Evolutionary conservation across 1,140 invertebrate genomes (phyloP).

Genomic region (Neodiprion lecontei): DNA sequence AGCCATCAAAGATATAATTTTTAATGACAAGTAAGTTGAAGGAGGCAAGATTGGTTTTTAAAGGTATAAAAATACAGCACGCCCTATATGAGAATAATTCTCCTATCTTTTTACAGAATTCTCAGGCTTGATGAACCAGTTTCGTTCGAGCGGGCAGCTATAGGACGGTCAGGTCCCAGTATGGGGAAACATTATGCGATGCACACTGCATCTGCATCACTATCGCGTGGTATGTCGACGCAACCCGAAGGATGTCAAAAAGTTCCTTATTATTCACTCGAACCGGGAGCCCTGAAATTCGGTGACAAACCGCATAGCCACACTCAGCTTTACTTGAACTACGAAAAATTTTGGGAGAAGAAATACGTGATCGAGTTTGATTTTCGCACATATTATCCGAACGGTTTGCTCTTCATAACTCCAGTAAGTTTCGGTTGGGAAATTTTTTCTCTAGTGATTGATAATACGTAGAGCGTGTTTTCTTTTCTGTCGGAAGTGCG

Average conservation of each 20-base stretch:
- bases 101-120: slow-evolving; percentile 57
- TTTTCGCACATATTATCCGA: slow-evolving; percentile 85
- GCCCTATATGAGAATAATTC: not conserved
- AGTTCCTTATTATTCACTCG: slow-evolving; percentile 76
- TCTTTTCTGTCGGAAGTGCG: not conserved
- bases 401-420: slow-evolving; percentile 81
- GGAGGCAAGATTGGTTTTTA: slow-evolving; percentile 11
- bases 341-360: slow-evolving; percentile 70
- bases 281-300: slow-evolving; percentile 84
- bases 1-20: slow-evolving; percentile 80
- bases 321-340: slow-evolving; percentile 71
- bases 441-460: no score
- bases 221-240: slow-evolving; percentile 54
- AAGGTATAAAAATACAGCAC: not conserved
- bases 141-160: slow-evolving; percentile 73
- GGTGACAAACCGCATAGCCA: slow-evolving; percentile 82
- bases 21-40: slow-evolving; percentile 76
- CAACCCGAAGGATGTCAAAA: slow-evolving; percentile 65
- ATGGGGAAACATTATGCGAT: slow-evolving; percentile 63
- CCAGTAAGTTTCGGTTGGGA: slow-evolving; percentile 63
- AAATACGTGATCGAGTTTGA: slow-evolving; percentile 81
- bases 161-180: slow-evolving; percentile 70
- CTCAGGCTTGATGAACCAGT: slow-evolving; percentile 71
- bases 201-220: slow-evolving; percentile 47
- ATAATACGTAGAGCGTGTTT: not conserved